Percentiles rank a stretch among this genome's conserved stretches.
These are phyloP conservation scores for Drosophila busckii DNA, from an alignment of 1,140 invertebrate species.

Conservation along the genomic window DNA sequence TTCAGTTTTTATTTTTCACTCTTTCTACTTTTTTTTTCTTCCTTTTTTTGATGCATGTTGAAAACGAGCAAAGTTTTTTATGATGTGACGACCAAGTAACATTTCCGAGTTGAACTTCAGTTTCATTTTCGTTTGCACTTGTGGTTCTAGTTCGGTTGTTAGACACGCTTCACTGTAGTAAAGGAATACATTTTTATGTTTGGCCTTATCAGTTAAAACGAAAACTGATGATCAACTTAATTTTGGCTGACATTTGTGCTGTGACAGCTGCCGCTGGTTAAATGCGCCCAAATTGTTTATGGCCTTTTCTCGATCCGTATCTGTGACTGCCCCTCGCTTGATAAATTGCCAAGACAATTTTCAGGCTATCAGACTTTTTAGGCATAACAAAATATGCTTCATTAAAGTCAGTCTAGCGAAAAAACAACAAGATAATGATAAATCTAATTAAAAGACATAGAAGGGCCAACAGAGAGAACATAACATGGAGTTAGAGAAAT, in stretches of 20 bases:
- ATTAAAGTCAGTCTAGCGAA: constrained; percentile 31
- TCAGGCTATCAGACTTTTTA: constrained; percentile 10
- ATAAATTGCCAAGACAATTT: constrained; percentile 31
- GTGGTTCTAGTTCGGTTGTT: constrained; percentile 11
- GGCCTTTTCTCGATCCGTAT: constrained; percentile 23
- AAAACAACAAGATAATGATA: constrained; percentile 1
- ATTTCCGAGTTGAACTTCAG: constrained; percentile 16
- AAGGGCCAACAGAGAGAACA: neutral
- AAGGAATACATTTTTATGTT: no score
- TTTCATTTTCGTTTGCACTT: constrained; percentile 45
- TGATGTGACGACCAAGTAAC: constrained; percentile 39
- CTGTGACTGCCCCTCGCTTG: constrained; percentile 24
- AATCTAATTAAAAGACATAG: neutral
- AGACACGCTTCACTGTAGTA: no score
- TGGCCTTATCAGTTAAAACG: neutral
- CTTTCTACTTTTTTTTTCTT: constrained; percentile 18
- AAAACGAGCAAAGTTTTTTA: constrained; percentile 59
- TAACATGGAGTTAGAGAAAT: no score
- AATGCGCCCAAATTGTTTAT: constrained; percentile 8
- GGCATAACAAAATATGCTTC: constrained; percentile 29
- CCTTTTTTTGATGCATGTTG: constrained; percentile 16
- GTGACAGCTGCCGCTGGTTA: constrained; percentile 34
- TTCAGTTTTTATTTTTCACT: constrained; percentile 23
- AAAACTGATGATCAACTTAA: constrained; percentile 32
- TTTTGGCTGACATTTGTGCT: constrained; percentile 21